These are phyloP conservation scores for Tarsius wallacei DNA, from an alignment of 2,797 vertebrate genomes.

Conservation along the genomic window DNA sequence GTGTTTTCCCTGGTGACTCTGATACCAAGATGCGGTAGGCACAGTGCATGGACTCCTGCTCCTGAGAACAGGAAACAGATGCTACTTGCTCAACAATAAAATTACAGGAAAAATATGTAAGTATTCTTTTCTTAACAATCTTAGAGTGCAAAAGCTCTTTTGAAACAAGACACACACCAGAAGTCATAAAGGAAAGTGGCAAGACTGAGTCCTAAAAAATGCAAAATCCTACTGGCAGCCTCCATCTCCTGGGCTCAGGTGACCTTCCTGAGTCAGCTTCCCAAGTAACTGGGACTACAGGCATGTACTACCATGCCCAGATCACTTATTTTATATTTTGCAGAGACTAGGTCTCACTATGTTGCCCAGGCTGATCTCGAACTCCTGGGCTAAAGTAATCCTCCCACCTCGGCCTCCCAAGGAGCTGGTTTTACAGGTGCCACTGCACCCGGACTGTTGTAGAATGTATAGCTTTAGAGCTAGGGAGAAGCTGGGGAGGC, in stretches of 20 bases:
- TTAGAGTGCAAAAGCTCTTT: neutral
- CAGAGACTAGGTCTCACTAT: too few species aligned
- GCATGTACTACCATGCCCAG: too few species aligned
- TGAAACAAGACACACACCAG: neutral
- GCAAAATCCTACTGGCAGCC: neutral
- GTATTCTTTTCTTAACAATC: neutral
- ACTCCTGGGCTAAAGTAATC: too few species aligned
- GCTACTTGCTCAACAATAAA: neutral
- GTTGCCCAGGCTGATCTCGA: too few species aligned
- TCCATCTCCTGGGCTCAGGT: too few species aligned
- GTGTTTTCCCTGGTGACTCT: neutral
- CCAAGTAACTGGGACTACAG: too few species aligned
- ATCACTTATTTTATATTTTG: too few species aligned
- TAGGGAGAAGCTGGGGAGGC: too few species aligned
- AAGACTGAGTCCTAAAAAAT: neutral
- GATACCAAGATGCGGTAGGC: neutral
- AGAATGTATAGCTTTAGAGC: rapidly evolving
- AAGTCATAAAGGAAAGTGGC: neutral
- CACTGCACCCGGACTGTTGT: neutral
- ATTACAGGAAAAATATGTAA: neutral
- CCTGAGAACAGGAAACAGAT: too few species aligned
- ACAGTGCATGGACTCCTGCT: neutral
- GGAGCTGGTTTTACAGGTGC: too few species aligned
- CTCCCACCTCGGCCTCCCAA: too few species aligned
- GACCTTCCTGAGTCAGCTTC: too few species aligned